Conservation (phyloP, 1,140 invertebrate genomes). For the Ooceraea biroi region DNA sequence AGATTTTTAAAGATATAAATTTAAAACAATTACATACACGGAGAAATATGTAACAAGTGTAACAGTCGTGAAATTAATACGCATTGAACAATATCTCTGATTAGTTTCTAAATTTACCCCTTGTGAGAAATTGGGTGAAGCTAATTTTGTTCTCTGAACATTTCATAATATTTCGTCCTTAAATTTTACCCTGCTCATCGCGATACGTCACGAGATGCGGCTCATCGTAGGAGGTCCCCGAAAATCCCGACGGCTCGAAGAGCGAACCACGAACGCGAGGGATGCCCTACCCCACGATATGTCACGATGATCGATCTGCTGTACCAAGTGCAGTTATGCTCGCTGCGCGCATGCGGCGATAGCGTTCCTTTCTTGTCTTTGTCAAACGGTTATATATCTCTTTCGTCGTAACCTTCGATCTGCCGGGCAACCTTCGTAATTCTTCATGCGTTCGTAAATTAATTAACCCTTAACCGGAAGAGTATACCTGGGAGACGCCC, state of each 20-base stretch:
- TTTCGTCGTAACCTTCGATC: slow-evolving; percentile 49
- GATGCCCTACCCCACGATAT: slow-evolving; percentile 45
- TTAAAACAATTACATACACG: no score
- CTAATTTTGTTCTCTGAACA: neutral
- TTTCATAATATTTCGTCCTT: neutral
- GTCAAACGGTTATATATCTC: slow-evolving; percentile 55
- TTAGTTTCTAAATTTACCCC: neutral
- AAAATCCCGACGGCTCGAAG: slow-evolving; percentile 30
- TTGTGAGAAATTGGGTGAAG: neutral
- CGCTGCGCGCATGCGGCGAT: slow-evolving; percentile 57
- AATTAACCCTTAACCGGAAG: slow-evolving; percentile 36
- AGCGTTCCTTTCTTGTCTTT: slow-evolving; percentile 49
- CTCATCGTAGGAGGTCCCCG: slow-evolving; percentile 32
- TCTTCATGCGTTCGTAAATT: slow-evolving; percentile 37
- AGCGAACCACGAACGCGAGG: neutral
- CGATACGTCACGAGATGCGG: slow-evolving; percentile 11
- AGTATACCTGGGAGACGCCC: neutral
- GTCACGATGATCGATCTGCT: slow-evolving; percentile 71
- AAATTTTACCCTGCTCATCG: slow-evolving; percentile 3
- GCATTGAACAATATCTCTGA: no score
- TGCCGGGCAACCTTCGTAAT: slow-evolving; percentile 56
- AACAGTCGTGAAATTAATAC: neutral
- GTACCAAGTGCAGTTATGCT: slow-evolving; percentile 64
- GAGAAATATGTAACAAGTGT: no score
- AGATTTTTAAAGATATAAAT: neutral